Base-by-base conservation (phyloP, 2,888 invertebrate genomes). In the Beris morrisii region DNA sequence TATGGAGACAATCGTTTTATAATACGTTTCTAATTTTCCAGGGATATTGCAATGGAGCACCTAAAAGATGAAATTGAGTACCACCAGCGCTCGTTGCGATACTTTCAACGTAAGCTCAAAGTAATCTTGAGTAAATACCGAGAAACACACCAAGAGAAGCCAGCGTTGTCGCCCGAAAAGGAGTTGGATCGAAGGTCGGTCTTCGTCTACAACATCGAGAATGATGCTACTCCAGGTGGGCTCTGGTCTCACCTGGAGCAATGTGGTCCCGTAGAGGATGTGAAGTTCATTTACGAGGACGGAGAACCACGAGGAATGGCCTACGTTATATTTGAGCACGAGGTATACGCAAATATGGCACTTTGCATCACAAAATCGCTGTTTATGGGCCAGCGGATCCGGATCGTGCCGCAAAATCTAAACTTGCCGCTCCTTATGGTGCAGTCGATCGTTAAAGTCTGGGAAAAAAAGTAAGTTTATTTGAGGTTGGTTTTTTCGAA, bases 321-420 rank as follows among this genome's bases (percentile, higher is more conserved):
- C 50, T 59, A 59, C 13, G 32, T 59, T 48, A 50, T 48, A 13
- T 59, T 59, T 22, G 48, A 59, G 28, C 48, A 59, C n/a, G 59
- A 59, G 32, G 50, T 59, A 32, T 59, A 59, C 32, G 59, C 59
- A 31, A 59, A 59, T 43, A 31, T 59, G n/a, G 59, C 59, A 1
- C 50, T 59, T 32, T 59, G 59, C 48, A 59, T 59, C 48, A 59
- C 15, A 32, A 48, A 13, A 1, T 59, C 59, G 31, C 38, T 59
- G 32, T 59, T 59, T 59, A 59, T 48, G 48, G 59, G 48, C 32
- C 59, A 59, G 13, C 22, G 32, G 15, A 59, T 59, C n/a, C 31
- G 31, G 13, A 30, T 59, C 32, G 48, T 59, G 1, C 59, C 59
- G 12, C 28, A 32, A 48, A 59, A 59, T 59, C 46, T 59, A 31